Conservation (phyloP, 2,113 vertebrate species). For the Mobula hypostoma region DNA sequence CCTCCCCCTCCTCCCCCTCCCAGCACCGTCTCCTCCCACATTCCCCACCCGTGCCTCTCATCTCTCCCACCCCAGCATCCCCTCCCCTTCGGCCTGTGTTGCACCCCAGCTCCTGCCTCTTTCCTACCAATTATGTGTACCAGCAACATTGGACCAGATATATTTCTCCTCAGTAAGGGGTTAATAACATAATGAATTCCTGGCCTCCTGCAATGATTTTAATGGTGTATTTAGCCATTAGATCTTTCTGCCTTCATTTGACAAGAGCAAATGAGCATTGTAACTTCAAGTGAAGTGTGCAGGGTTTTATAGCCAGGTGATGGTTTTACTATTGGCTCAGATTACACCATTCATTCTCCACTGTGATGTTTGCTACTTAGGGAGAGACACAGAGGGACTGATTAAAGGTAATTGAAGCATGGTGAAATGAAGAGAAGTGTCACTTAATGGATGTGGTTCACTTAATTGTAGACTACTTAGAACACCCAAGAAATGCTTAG, state of each 20-base stretch:
- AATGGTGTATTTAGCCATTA: slow-evolving; percentile 27
- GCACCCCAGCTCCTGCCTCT: too few relatives aligned
- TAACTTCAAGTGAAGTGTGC: slow-evolving; percentile 26
- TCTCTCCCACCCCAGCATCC: too few relatives aligned
- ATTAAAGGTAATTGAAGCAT: slow-evolving; percentile 74
- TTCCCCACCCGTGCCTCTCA: too few relatives aligned
- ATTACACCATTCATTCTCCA: slow-evolving; percentile 33
- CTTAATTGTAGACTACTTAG: slow-evolving; percentile 76
- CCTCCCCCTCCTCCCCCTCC: too few relatives aligned
- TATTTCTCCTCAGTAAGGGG: neutral
- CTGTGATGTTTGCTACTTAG: slow-evolving; percentile 36
- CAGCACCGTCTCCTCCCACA: too few relatives aligned
- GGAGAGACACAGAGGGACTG: slow-evolving; percentile 61
- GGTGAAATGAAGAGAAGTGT: slow-evolving; percentile 68
- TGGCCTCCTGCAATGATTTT: neutral
- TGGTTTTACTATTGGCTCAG: slow-evolving; percentile 28
- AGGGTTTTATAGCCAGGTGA: slow-evolving; percentile 30
- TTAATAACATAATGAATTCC: slow-evolving; percentile 6
- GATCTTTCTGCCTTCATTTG: neutral
- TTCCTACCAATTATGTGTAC: too few relatives aligned
- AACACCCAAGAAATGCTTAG: slow-evolving; percentile 74
- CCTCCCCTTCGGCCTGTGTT: too few relatives aligned
- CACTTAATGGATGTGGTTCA: slow-evolving; percentile 75
- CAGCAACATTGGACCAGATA: too few relatives aligned
- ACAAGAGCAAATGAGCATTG: slow-evolving; percentile 32